Conservation (phyloP, 1,140 invertebrate species). For the Ostrea edulis region DNA sequence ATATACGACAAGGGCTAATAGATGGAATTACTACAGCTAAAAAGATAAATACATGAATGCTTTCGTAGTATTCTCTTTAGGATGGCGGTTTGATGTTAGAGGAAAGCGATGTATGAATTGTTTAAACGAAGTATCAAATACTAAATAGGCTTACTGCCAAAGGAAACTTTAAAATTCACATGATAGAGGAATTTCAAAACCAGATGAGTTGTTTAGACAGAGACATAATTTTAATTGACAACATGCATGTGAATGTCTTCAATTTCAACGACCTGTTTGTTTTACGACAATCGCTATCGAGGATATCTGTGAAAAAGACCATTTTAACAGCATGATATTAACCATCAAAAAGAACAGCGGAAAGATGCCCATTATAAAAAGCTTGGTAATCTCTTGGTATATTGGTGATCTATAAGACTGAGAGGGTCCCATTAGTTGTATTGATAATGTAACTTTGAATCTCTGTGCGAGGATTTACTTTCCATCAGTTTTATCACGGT, state of each 20-base stretch:
- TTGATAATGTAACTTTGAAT: neutral
- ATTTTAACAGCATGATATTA: neutral
- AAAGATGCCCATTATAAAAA: neutral
- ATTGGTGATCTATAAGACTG: neutral
- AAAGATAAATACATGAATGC: conserved; percentile 12
- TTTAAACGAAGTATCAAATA: too few species aligned
- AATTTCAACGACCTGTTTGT: neutral
- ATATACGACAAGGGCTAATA: conserved; percentile 9
- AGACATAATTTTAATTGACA: neutral
- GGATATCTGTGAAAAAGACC: neutral
- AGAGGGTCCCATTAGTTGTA: neutral
- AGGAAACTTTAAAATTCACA: too few species aligned
- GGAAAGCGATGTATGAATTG: too few species aligned
- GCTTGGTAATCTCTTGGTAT: neutral
- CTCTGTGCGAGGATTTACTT: neutral
- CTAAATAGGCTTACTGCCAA: too few species aligned
- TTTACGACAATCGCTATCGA: neutral
- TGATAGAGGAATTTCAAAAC: too few species aligned
- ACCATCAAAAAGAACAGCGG: neutral
- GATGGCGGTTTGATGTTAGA: neutral
- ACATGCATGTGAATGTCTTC: neutral
- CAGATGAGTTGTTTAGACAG: too few species aligned
- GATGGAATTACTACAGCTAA: conserved; percentile 4
- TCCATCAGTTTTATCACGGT: neutral
- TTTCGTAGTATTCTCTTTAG: neutral